Conservation (phyloP, 1,140 invertebrate genomes). For the Cardiocondyla obscurior region DNA sequence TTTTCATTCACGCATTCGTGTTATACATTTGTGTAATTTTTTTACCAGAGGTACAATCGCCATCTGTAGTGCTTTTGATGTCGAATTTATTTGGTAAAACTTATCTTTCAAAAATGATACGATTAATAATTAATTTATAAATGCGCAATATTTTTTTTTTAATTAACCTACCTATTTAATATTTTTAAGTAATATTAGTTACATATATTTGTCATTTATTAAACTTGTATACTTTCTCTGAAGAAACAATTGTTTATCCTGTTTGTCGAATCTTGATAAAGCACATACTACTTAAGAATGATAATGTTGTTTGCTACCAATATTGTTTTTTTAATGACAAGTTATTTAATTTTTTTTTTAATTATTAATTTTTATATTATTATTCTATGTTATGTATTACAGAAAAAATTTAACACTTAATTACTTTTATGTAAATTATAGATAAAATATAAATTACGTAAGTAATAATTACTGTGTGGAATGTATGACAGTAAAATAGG, state of each 20-base stretch:
- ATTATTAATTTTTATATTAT: no score
- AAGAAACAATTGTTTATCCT: no score
- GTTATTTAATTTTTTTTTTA: no score
- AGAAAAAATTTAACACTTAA: no score
- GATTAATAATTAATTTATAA: not conserved
- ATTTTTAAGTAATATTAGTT: not conserved
- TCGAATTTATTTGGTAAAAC: not conserved
- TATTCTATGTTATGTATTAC: no score
- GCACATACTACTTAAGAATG: no score
- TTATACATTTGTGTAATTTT: not conserved
- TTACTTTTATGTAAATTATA: not conserved
- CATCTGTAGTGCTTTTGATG: not conserved
- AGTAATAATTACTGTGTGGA: not conserved
- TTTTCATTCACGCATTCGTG: not conserved
- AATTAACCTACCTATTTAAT: not conserved
- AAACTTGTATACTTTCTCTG: not conserved
- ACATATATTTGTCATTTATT: not conserved
- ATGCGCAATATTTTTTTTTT: not conserved
- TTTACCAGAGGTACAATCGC: not conserved
- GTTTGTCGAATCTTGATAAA: no score
- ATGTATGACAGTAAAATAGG: constrained; percentile 28
- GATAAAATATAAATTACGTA: not conserved
- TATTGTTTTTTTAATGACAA: no score
- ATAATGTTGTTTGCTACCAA: no score
- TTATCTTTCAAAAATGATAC: not conserved